phyloP scores from a whole-genome alignment of 2,797 vertebrate species.

The Gallinago nigripennis region DNA sequence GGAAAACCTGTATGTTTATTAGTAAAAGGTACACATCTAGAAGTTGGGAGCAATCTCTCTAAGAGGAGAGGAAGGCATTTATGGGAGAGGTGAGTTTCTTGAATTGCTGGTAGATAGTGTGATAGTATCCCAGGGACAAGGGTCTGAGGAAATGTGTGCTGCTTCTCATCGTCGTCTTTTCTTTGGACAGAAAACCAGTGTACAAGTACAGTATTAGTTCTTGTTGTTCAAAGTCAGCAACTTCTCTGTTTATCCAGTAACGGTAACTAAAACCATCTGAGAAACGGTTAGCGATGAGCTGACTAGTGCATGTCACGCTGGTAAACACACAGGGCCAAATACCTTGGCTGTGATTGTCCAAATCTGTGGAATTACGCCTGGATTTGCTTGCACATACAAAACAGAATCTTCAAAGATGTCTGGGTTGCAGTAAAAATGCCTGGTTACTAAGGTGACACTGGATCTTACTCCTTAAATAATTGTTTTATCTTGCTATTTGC shows the following conservation, averaged over 20 bases:
- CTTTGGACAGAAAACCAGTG: neutral
- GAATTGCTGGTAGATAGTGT: neutral
- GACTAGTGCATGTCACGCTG: neutral
- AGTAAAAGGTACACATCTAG: neutral
- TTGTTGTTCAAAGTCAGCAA: slow-evolving; percentile 39
- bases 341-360: neutral
- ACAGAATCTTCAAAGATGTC: neutral
- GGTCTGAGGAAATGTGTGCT: neutral
- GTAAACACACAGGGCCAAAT: slow-evolving; percentile 15
- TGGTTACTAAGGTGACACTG: neutral
- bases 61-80: neutral
- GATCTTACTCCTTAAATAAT: neutral
- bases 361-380: slow-evolving; percentile 4
- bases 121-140: neutral
- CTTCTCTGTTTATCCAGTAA: slow-evolving; percentile 21
- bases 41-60: neutral
- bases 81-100: neutral
- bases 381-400: slow-evolving; percentile 12
- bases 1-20: neutral
- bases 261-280: slow-evolving; percentile 37
- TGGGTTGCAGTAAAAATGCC: neutral
- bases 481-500: slow-evolving; percentile 2
- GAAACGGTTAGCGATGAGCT: neutral
- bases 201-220: neutral
- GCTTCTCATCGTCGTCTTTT: neutral